Conservation (phyloP, 2,797 vertebrate species). For the Serranus cabrilla region DNA sequence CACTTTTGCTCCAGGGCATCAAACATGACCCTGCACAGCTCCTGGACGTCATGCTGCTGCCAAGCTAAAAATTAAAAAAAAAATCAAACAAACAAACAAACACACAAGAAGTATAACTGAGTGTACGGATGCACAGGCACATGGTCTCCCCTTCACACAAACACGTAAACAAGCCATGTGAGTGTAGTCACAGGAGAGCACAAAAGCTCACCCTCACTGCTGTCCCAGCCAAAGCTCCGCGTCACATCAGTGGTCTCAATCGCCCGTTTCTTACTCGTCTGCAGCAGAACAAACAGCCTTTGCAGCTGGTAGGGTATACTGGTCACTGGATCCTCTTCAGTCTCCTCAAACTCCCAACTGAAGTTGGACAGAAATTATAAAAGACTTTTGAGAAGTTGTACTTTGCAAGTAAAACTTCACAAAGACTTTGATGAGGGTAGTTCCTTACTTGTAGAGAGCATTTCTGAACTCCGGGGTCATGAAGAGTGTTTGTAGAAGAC, state of each 20-base stretch:
- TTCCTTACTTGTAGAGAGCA: constrained; percentile 97
- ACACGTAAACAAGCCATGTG: constrained; percentile 35
- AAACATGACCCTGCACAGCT: constrained; percentile 99
- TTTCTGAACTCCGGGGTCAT: constrained; percentile 99
- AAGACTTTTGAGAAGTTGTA: neutral
- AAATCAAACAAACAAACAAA: constrained; percentile 19
- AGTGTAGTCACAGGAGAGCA: constrained; percentile 40
- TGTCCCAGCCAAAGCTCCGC: constrained; percentile 99
- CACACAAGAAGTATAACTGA: constrained; percentile 21
- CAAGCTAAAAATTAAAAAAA: constrained; percentile 88
- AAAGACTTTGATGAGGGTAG: neutral
- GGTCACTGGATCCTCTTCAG: constrained; percentile 96
- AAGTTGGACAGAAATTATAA: constrained; percentile 20
- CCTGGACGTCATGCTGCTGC: constrained; percentile 99
- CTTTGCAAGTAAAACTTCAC: neutral
- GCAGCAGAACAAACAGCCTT: constrained; percentile 96
- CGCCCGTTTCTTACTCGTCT: constrained; percentile 98
- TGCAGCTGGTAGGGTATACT: constrained; percentile 99
- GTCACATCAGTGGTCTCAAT: constrained; percentile 99
- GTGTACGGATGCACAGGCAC: constrained; percentile 27
- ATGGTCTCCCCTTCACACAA: constrained; percentile 16
- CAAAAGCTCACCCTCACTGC: constrained; percentile 93
- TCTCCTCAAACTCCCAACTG: constrained; percentile 99
- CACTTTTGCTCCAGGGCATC: constrained; percentile 99
- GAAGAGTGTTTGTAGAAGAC: constrained; percentile 97